A percentile compares a stretch with the other conserved stretches of the same genome.
phyloP scores from a whole-genome alignment of 2,888 invertebrate species.

The Drosophila mayaguana region DNA sequence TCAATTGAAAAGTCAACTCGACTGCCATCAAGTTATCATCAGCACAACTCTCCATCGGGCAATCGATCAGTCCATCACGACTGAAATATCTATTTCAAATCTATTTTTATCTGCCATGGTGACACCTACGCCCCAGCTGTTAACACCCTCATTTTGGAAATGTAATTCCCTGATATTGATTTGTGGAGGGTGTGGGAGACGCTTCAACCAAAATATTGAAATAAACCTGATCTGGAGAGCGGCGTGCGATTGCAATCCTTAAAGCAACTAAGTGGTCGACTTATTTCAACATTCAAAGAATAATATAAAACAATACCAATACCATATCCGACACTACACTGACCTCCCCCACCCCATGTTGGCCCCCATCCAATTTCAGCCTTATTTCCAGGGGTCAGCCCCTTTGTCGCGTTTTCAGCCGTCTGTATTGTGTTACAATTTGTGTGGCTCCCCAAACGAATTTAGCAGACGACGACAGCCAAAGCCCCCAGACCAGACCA shows the following conservation, averaged over 20 bases:
- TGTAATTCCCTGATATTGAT: conserved; percentile 16
- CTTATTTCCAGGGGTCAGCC: conserved; percentile 38
- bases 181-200: background rate
- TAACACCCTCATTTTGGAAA: background rate
- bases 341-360: background rate
- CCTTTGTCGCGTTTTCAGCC: conserved; percentile 25
- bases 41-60: background rate
- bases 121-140: background rate
- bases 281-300: conserved; percentile 23
- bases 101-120: background rate
- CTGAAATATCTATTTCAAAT: conserved; percentile 4
- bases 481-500: background rate
- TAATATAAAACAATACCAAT: conserved; percentile 21
- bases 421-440: conserved; percentile 66
- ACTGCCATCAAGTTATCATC: no score
- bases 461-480: conserved; percentile 43
- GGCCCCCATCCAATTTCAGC: conserved; percentile 35
- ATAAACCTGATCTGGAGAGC: conserved; percentile 14
- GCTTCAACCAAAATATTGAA: conserved; percentile 22
- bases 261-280: conserved; percentile 24
- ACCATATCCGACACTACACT: conserved; percentile 9
- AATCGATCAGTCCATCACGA: conserved; percentile 2
- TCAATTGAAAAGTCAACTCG: no score
- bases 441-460: conserved; percentile 51
- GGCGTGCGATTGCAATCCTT: conserved; percentile 5